Conservation (phyloP, 2,888 invertebrate genomes). For the Maniola hyperantus region DNA sequence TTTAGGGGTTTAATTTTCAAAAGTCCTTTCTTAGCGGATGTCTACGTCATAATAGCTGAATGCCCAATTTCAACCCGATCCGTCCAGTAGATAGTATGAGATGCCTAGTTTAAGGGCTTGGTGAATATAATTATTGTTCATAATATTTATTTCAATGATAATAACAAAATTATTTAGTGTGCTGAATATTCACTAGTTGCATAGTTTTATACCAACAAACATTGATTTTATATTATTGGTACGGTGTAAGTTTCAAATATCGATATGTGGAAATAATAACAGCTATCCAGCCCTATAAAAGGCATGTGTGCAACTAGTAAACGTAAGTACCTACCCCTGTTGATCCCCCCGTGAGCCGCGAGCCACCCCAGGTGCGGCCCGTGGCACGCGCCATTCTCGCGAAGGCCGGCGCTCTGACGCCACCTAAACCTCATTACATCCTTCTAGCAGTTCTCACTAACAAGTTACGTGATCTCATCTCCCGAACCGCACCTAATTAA, state of each 20-base stretch:
- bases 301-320: conserved; percentile 82
- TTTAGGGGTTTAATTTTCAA: too few relatives aligned
- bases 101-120: too few relatives aligned
- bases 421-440: conserved; percentile 57
- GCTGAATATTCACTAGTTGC: too few relatives aligned
- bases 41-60: too few relatives aligned
- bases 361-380: conserved; percentile 76
- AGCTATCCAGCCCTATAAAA: conserved; percentile 66
- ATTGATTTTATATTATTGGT: too few relatives aligned
- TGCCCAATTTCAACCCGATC: too few relatives aligned
- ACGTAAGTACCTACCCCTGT: conserved; percentile 82
- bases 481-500: conserved; percentile 54
- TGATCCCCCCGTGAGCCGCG: conserved; percentile 72
- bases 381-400: conserved; percentile 81
- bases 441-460: conserved; percentile 50
- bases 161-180: too few relatives aligned
- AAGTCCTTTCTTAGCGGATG: too few relatives aligned
- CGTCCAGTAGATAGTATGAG: too few relatives aligned
- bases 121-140: too few relatives aligned
- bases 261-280: neutral
- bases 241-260: neutral
- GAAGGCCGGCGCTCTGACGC: conserved; percentile 77
- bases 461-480: conserved; percentile 57
- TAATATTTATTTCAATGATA: too few relatives aligned
- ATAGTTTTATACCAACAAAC: too few relatives aligned